Conservation (phyloP, 2,113 vertebrate genomes). For the Gopherus flavomarginatus region DNA sequence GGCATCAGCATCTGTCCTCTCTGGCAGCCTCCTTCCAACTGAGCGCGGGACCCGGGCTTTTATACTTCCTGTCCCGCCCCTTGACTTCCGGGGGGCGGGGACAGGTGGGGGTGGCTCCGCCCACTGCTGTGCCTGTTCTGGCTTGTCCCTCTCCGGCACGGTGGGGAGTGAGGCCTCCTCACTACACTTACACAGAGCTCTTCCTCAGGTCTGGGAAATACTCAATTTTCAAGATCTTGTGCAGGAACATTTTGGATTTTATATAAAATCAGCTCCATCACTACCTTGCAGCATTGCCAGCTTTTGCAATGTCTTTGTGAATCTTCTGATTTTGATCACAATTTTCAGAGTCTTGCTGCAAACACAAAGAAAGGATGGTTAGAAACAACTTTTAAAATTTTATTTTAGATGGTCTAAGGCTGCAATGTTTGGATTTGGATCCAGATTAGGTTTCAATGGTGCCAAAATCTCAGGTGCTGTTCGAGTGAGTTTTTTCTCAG, state of each 20-base stretch:
- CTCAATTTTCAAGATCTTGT: accelerated
- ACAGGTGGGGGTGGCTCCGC: too few relatives aligned
- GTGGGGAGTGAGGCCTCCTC: too few relatives aligned
- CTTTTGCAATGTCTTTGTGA: background rate
- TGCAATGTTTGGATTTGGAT: background rate
- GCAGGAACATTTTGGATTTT: background rate
- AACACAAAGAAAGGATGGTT: background rate
- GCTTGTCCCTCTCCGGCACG: too few relatives aligned
- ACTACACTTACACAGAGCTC: background rate
- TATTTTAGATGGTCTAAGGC: background rate
- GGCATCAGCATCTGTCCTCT: too few relatives aligned
- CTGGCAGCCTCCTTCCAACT: too few relatives aligned
- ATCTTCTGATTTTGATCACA: accelerated
- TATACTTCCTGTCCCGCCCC: too few relatives aligned
- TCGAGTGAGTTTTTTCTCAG: background rate
- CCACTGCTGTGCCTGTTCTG: too few relatives aligned
- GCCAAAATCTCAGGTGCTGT: background rate
- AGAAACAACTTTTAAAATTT: background rate
- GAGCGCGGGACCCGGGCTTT: too few relatives aligned
- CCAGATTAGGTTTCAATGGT: background rate
- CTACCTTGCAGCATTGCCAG: too few relatives aligned
- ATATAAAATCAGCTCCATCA: background rate
- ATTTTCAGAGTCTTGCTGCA: background rate
- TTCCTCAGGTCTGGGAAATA: background rate
- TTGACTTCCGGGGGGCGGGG: too few relatives aligned